These are phyloP conservation scores for Cryptocheilus praepositus DNA, from an alignment of 2,888 invertebrate genomes.

Conservation along the genomic window DNA sequence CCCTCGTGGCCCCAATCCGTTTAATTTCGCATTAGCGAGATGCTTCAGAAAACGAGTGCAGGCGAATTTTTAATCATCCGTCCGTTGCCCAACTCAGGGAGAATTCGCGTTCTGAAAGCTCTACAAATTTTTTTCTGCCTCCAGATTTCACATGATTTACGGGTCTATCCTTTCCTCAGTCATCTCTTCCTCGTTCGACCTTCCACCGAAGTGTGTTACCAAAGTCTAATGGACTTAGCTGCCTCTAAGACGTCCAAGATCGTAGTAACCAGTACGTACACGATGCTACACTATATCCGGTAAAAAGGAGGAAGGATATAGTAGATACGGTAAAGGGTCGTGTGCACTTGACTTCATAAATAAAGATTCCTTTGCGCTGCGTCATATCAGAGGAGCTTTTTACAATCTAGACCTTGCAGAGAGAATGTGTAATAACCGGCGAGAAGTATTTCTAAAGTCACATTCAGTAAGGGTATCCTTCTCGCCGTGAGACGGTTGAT, in stretches of 20 bases:
- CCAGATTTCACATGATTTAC: conserved; percentile 4
- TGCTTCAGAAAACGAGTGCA: no score
- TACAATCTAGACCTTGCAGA: conserved; percentile 61
- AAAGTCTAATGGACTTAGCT: conserved; percentile 24
- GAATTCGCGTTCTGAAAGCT: no score
- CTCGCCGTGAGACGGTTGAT: conserved; percentile 20
- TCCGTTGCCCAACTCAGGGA: no score
- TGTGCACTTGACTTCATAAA: conserved; percentile 62
- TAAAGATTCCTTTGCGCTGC: conserved; percentile 59
- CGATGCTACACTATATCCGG: neutral
- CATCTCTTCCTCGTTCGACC: conserved; percentile 8
- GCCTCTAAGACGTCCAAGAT: conserved; percentile 8
- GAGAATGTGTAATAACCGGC: conserved; percentile 61
- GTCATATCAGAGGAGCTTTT: conserved; percentile 56
- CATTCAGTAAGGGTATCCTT: conserved; percentile 26
- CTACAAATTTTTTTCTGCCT: neutral
- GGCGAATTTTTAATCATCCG: no score
- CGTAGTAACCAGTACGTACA: neutral
- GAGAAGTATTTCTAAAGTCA: conserved; percentile 26
- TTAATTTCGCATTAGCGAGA: no score
- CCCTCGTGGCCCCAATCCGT: no score
- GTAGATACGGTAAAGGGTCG: conserved; percentile 44
- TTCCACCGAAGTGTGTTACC: conserved; percentile 13
- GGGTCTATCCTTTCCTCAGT: conserved; percentile 20
- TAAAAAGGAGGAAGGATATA: conserved; percentile 3